Evolutionary conservation across 2,113 vertebrate species (phyloP), one percentile per base, ranked within the genome.

Genomic region (Pseudorhombus dupliciocellatus): DNA sequence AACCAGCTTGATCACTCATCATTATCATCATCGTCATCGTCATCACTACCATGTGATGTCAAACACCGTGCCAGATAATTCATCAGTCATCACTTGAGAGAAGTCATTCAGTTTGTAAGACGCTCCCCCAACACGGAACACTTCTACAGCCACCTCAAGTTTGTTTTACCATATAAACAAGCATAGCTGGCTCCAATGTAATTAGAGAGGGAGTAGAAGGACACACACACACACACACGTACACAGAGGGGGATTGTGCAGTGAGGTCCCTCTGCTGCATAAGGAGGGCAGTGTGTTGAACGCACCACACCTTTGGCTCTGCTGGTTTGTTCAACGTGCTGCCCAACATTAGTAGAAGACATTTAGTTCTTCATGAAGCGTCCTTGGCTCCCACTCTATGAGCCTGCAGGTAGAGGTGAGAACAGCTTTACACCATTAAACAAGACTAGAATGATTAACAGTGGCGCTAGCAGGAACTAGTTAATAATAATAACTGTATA

Each of bases 231-330:
- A 16, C 3, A 54, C 15, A 3, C 52, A 50, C 7, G 31, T 15
- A 26, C 30, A 62, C 52, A 83, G 63, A 55, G 81, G 18, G 26
- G n/a, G 69, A 79, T 59, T 90, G 85, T 88, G 80, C 48, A 52
- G 56, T 46, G 9, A 1, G 5, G 30, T n/a, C 37, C n/a, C 11
- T 70, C 58, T 46, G 56, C 67, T 42, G 2, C 75, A 90, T 79
- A 89, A 84, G 69, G 81, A 75, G 66, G 28, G 69, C 72, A 80
- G 77, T 90, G 88, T 91, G 79, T 51, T 77, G 24, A 65, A 73
- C 54, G 64, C 65, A 50, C 71, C 59, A n/a, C 83, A 28, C 75
- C 74, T 71, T 58, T 25, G 1, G 37, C 12, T 10, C 31, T 37
- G 9, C 0, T 21, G 56, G 52, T 26, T 66, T 34, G 20, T 62